Evolutionary conservation across 2,113 vertebrate genomes (phyloP), one percentile per base, ranked within the genome.

Genomic region (Sorex araneus): DNA sequence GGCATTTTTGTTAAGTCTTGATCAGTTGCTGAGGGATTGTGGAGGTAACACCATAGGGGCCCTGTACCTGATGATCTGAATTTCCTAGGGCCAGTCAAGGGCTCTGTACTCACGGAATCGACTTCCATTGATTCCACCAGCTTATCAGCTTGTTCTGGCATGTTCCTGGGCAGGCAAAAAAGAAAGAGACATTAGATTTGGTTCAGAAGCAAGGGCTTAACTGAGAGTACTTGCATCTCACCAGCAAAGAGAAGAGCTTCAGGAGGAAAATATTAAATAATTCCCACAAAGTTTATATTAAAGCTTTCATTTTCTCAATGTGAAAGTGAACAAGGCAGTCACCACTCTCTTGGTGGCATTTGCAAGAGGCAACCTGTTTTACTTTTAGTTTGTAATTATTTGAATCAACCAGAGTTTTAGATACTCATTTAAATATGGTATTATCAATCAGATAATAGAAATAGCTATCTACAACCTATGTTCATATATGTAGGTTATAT

Each of bases 61-160:
- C 67, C 28, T 16, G 13, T 30, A 69, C 47, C 9, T 15, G 16
- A 69, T 54, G 9, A 18, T 64, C 18, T 5, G 8, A 28, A 7
- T 8, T 10, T 71, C 54, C 8, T 2, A 9, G 19, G n/a, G 40
- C 15, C 27, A 30, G 19, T 40, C 36, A 0, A 0, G 57, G 69
- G 18, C 21, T 21, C 43, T 50, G 13, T 64, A 98, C 99, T 98
- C 96, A 99, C 99, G 0, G 93, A 30, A 89, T 97, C 98, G 28
- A 85, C 97, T 95, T 97, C 99, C 97, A 99, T 98, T 71, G 86
- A 89, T 10, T 98, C 93, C 94, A 99, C 97, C 64, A 99, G 94
- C 30, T 71, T 85, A 67, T 0, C 93, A 66, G 98, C 98, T 97
- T 99, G 99, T 19, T 60, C 95, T 16, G 98, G 97, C 97, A 99